A percentile compares a stretch with the other conserved stretches of the same genome.
Evolutionary conservation across 37 sponge, comb jelly and placozoan species (phyloP).

Genomic region (Diacarnus erythraeanus): DNA sequence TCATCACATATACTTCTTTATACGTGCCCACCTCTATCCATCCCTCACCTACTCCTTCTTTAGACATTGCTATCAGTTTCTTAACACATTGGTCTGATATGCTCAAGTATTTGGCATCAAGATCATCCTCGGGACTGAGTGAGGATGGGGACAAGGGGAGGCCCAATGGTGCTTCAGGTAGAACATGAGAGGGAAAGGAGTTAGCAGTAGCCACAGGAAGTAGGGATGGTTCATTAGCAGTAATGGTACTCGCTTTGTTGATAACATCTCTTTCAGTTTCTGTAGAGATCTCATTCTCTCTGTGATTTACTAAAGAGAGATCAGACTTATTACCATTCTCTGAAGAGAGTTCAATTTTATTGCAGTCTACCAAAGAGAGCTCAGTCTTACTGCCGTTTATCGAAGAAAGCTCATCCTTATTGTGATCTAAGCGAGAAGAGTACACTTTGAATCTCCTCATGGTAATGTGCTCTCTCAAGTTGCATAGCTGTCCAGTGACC

Average conservation of each 20-base stretch:
- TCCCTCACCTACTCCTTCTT: slow-evolving; percentile 50
- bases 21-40: slow-evolving; percentile 40
- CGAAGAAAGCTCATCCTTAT: neutral
- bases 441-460: slow-evolving; percentile 40
- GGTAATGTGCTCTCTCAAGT: slow-evolving; percentile 49
- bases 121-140: neutral
- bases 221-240: neutral
- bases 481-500: slow-evolving; percentile 43
- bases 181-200: neutral
- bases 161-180: neutral
- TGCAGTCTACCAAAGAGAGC: neutral
- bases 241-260: neutral
- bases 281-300: neutral
- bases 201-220: neutral
- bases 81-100: slow-evolving; percentile 6
- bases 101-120: slow-evolving; percentile 10
- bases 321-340: neutral
- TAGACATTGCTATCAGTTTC: slow-evolving; percentile 7
- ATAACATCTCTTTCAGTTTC: too few species aligned
- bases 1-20: slow-evolving; percentile 62
- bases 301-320: neutral
- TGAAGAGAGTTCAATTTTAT: neutral
- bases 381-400: neutral
- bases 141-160: neutral
- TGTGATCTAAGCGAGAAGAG: neutral